Evolutionary conservation across 2,888 invertebrate species (phyloP).

Genomic region (Entomobrya multifasciata): DNA sequence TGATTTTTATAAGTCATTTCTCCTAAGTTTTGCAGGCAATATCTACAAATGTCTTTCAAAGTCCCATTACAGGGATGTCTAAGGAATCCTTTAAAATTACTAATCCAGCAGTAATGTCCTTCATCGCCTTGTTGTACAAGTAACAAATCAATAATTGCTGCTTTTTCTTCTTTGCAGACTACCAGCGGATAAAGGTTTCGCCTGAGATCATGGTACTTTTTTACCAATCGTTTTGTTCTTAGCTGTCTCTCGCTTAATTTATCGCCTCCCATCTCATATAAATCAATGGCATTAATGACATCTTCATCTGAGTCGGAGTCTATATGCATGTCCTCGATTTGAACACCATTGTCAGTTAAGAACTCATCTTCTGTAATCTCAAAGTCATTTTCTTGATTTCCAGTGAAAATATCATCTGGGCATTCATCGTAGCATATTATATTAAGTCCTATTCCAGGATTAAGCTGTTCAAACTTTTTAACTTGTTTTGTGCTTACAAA

Average conservation of each 20-base stretch:
- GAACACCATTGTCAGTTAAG: neutral
- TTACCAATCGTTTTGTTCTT: too few species aligned
- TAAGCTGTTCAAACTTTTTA: neutral
- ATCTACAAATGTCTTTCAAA: neutral
- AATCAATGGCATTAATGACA: neutral
- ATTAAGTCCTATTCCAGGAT: neutral
- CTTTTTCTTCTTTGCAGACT: neutral
- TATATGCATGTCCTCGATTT: neutral
- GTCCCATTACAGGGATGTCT: neutral
- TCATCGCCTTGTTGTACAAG: neutral
- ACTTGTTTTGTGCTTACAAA: neutral
- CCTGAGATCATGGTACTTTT: neutral
- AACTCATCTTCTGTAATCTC: neutral
- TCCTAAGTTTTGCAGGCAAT: neutral
- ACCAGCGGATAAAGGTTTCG: neutral
- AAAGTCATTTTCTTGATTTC: neutral
- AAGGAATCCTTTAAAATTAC: neutral
- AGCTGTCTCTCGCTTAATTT: too few species aligned
- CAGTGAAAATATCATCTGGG: neutral
- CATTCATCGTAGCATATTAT: neutral
- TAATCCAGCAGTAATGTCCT: conserved; percentile 10
- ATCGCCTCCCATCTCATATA: neutral
- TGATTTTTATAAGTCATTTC: neutral
- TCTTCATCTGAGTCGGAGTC: neutral
- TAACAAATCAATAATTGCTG: neutral